A percentile compares a stretch with the other conserved stretches of the same genome.
Evolutionary conservation across 2,888 invertebrate species (phyloP).

Genomic region (Brachynemurus nebulosus): DNA sequence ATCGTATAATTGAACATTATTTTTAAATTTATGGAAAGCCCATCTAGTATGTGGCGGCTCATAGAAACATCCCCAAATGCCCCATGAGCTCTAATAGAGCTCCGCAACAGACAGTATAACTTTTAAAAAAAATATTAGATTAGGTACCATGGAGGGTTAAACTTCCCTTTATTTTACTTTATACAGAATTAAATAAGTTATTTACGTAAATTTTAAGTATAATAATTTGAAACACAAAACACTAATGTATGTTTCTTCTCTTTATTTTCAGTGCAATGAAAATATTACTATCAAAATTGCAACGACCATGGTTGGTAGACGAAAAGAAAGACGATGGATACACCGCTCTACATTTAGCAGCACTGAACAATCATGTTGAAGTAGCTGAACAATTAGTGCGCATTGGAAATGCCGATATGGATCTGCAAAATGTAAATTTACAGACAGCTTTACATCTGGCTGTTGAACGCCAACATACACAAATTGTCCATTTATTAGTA

Average conservation of each 20-base stretch:
- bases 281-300: constrained; percentile 81
- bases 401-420: constrained; percentile 83
- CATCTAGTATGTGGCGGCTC: too few species aligned
- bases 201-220: not conserved
- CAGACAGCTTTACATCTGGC: constrained; percentile 90
- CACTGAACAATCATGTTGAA: constrained; percentile 93
- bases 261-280: constrained; percentile 76
- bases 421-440: constrained; percentile 89
- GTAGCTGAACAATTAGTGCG: constrained; percentile 83
- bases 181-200: too few species aligned
- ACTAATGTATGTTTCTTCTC: constrained; percentile 16
- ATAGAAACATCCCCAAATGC: too few species aligned
- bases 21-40: too few species aligned
- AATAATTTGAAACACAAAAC: not conserved
- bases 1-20: too few species aligned
- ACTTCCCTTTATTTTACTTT: too few species aligned
- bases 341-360: constrained; percentile 89
- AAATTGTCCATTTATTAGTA: constrained; percentile 86
- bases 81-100: too few species aligned
- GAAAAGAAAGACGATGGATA: constrained; percentile 98
- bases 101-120: too few species aligned
- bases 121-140: too few species aligned
- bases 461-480: constrained; percentile 94
- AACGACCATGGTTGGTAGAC: constrained; percentile 93
- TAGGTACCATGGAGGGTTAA: too few species aligned